phyloP scores from a whole-genome alignment of 2,888 invertebrate genomes.

The Drosophila lutescens region DNA sequence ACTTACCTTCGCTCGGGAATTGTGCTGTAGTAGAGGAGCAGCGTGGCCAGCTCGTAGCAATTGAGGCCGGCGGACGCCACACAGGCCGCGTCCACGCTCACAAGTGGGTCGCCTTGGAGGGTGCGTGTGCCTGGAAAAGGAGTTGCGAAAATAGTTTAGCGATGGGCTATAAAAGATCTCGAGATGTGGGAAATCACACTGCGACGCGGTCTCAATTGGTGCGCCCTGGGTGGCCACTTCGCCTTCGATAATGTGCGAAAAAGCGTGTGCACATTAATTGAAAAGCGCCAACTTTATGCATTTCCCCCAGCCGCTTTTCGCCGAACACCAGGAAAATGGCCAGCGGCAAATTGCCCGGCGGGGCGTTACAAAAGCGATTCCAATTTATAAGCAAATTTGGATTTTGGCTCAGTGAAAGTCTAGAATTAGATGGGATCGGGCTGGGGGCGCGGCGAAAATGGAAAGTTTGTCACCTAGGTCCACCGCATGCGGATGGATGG shows the following conservation, averaged over 20 bases:
- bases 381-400: slow-evolving; percentile 68
- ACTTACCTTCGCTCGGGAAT: slow-evolving; percentile 88
- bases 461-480: slow-evolving; percentile 62
- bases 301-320: slow-evolving; percentile 23
- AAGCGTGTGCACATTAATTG: slow-evolving; percentile 65
- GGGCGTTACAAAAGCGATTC: slow-evolving; percentile 60
- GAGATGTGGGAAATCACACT: slow-evolving; percentile 40
- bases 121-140: slow-evolving; percentile 87
- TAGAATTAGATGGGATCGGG: slow-evolving; percentile 61
- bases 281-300: slow-evolving; percentile 53
- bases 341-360: slow-evolving; percentile 63
- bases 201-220: slow-evolving; percentile 42
- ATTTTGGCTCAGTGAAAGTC: slow-evolving; percentile 62
- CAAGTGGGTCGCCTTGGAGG: slow-evolving; percentile 87
- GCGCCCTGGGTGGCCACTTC: slow-evolving; percentile 67
- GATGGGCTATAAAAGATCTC: slow-evolving; percentile 17
- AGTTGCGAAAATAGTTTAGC: slow-evolving; percentile 7
- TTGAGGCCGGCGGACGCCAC: slow-evolving; percentile 86
- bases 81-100: slow-evolving; percentile 88
- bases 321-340: slow-evolving; percentile 41
- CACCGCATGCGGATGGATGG: slow-evolving; percentile 30
- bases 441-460: slow-evolving; percentile 54
- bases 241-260: slow-evolving; percentile 70
- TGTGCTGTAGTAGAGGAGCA: slow-evolving; percentile 89
- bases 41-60: slow-evolving; percentile 89